Base-by-base conservation (phyloP, 1,140 invertebrate species). In the Vollenhovia emeryi region DNA sequence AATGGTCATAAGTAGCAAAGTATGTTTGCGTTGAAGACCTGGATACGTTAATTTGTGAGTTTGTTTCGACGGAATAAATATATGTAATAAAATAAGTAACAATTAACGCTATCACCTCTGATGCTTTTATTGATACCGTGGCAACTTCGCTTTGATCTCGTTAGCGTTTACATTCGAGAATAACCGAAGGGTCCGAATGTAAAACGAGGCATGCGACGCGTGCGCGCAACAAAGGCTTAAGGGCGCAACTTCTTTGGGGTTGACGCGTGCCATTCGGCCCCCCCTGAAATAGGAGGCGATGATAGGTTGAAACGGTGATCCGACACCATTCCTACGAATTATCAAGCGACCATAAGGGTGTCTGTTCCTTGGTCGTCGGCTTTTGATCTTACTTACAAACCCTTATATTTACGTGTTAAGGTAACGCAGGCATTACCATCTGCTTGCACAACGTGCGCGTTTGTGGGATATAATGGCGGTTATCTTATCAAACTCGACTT, bases 231-330 rank as follows among this genome's bases (percentile, higher is more conserved):
- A 90, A 87, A 88, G 87, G 89, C 57, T 60, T 87, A 87, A 80
- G 76, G 86, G 83, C 75, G 69, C 62, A 24, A 68, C 40, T 62
- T 64, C 69, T 83, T 78, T 87, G 50, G 78, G 85, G 80, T 89
- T 85, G 76, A 86, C 87, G 76, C 85, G 85, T 91, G 89, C 73
- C 87, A 87, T 36, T 78, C 76, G 75, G 87, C 18, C 78, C 73
- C 18, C 78, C 73, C 59, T 92, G 91, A 92, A 91, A 92, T 91
- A 85, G 84, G 91, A 92, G 40, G 87, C 88, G 88, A 92, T 87
- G 91, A 91, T 91, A 90, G 86, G 88, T 84, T 92, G 87, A 91
- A 90, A 92, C 85, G 50, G 68, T 87, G 90, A 92, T 91, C 89
- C 88, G 76, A 60, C 85, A 78, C 52, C 85, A 60, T 87, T 79